Percentiles rank a stretch among this genome's conserved stretches.
Conservation (phyloP, 2,113 vertebrate species). For the Egretta garzetta region DNA sequence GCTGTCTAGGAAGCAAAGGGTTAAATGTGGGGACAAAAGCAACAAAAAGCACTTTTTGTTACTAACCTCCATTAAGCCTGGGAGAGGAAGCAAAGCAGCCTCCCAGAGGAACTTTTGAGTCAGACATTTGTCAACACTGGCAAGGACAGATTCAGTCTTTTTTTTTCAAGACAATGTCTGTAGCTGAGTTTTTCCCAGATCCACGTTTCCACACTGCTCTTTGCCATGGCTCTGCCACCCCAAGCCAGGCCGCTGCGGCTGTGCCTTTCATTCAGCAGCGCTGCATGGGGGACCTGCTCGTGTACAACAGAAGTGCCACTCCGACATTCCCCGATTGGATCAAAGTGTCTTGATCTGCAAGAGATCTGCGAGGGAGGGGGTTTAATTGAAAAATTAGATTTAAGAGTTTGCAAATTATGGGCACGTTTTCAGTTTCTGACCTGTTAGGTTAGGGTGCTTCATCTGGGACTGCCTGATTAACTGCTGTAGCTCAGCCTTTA, state of each 20-base stretch:
- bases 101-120: background rate
- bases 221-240: background rate
- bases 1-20: background rate
- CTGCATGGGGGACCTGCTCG: background rate
- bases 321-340: background rate
- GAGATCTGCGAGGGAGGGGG: background rate
- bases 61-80: background rate
- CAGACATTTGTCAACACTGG: background rate
- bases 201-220: background rate
- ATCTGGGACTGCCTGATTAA: constrained; percentile 57
- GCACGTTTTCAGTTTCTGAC: constrained; percentile 42
- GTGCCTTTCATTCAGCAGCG: background rate
- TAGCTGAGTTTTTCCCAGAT: background rate
- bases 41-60: background rate
- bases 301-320: background rate
- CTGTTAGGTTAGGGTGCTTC: constrained; percentile 37
- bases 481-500: constrained; percentile 54
- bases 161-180: background rate
- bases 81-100: background rate
- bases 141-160: background rate
- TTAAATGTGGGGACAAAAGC: background rate
- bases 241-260: background rate
- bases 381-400: constrained; percentile 64
- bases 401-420: constrained; percentile 1
- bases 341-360: background rate